phyloP scores from a whole-genome alignment of 2,888 invertebrate species.

The Ernsta delagoae region DNA sequence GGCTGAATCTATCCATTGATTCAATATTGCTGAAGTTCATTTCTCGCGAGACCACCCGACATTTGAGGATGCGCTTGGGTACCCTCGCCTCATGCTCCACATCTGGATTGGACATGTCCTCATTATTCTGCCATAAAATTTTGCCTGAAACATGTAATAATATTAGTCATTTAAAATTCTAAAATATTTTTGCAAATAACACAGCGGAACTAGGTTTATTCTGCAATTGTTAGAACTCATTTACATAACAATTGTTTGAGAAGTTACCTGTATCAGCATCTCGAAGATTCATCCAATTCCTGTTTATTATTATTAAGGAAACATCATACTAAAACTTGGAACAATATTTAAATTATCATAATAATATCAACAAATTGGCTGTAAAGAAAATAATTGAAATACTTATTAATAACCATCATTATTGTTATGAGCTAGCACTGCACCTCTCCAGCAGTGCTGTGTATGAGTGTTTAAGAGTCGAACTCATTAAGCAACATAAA shows the following conservation, averaged over 20 bases:
- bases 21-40: slow-evolving; percentile 96
- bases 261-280: slow-evolving; percentile 92
- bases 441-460: too few relatives aligned
- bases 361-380: too few relatives aligned
- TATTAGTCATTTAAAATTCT: too few relatives aligned
- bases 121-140: slow-evolving; percentile 98
- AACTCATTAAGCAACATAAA: too few relatives aligned
- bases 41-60: slow-evolving; percentile 94
- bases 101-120: slow-evolving; percentile 95
- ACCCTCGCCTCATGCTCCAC: slow-evolving; percentile 98
- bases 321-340: slow-evolving; percentile 8
- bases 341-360: too few relatives aligned
- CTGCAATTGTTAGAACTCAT: too few relatives aligned
- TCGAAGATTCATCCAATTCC: slow-evolving; percentile 98
- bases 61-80: slow-evolving; percentile 97
- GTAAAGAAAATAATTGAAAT: too few relatives aligned
- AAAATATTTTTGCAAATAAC: too few relatives aligned
- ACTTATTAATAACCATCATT: too few relatives aligned
- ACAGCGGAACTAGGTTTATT: too few relatives aligned
- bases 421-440: too few relatives aligned
- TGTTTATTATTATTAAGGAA: slow-evolving; percentile 63
- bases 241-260: not conserved
- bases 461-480: too few relatives aligned
- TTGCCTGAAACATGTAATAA: slow-evolving; percentile 85
- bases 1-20: slow-evolving; percentile 96